Base-by-base conservation (phyloP, 1,140 invertebrate species). In the Galendromus occidentalis region DNA sequence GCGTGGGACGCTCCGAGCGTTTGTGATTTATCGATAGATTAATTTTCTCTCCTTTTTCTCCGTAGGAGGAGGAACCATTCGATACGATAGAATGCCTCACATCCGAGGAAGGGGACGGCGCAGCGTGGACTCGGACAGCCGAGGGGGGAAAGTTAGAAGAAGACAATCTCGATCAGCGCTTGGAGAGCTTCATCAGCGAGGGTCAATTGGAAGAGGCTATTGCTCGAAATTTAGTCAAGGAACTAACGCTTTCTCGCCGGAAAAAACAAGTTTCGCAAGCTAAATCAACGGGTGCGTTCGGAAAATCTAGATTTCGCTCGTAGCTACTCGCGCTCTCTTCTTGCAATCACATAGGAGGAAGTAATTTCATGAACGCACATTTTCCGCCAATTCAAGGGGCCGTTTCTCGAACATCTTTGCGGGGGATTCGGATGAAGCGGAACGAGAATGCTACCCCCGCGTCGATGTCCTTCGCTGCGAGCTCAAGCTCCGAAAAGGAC, bases 191-290 rank as follows among this genome's bases (percentile, higher is more conserved):
- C 65, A 28, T 18, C 47, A 67, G 65, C 29, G 74, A 76, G 66
- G 76, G 76, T 65, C 75, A 75, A 64, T 74, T 74, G 66, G 69
- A 73, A 47, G 66, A 72, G 65, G 75, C 75, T 1, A 65, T 76
- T 14, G 75, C 76, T 20, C 66, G 69, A 9, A 76, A 77, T 64
- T 72, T 77, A 68, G 73, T 75, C 0, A 69, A 71, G 45, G 74
- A 76, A 65, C 66, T 76, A 64, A 42, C 74, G 9, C 63, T 69
- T 30, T 71, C 72, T 25, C 64, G 41, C 25, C 66, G 64, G 33
- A 67, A 64, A 20, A 67, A 41, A 29, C 65, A 67, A 51, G 64
- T 51, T 12, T 68, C 67, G 14, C 64, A 63, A 39, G 64, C 65
- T 6, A 69, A 67, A 29, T 39, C 33, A 9, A 39, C 33, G 9